phyloP scores from a whole-genome alignment of 1,140 invertebrate species.

The Pectinophora gossypiella region DNA sequence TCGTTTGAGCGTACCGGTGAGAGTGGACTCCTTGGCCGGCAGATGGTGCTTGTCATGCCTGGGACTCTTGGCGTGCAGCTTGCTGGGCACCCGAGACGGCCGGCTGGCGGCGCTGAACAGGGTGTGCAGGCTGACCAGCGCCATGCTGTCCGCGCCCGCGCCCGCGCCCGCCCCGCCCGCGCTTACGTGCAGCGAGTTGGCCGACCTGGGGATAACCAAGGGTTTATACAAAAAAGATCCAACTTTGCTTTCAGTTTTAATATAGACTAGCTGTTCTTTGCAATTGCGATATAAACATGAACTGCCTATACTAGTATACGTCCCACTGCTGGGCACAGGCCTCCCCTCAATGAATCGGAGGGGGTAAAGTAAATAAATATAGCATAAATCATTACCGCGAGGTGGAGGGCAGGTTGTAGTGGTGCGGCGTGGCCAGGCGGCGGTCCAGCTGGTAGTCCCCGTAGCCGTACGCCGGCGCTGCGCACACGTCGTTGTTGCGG shows the following conservation, averaged over 20 bases:
- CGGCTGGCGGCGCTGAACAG: slow-evolving; percentile 42
- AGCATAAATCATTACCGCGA: slow-evolving; percentile 20
- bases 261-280: too few species aligned
- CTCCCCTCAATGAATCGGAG: too few species aligned
- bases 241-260: too few species aligned
- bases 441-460: slow-evolving; percentile 19
- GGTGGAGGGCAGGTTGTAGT: slow-evolving; percentile 49
- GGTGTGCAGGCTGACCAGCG: slow-evolving; percentile 52
- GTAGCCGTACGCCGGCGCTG: slow-evolving; percentile 3
- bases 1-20: slow-evolving; percentile 26
- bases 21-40: slow-evolving; percentile 28
- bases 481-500: slow-evolving; percentile 39
- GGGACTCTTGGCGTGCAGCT: slow-evolving; percentile 22
- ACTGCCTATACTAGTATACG: too few species aligned
- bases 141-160: slow-evolving; percentile 36
- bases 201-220: slow-evolving; percentile 28
- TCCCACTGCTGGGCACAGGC: too few species aligned
- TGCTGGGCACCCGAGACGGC: slow-evolving; percentile 24
- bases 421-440: slow-evolving; percentile 16
- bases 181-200: slow-evolving; percentile 36
- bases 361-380: too few species aligned
- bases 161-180: neutral
- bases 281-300: too few species aligned
- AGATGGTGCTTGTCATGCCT: slow-evolving; percentile 20
- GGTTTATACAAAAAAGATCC: too few species aligned